Percentiles rank a stretch among this genome's conserved stretches.
phyloP scores from a whole-genome alignment of 2,113 vertebrate genomes.

The Menidia beryllina region DNA sequence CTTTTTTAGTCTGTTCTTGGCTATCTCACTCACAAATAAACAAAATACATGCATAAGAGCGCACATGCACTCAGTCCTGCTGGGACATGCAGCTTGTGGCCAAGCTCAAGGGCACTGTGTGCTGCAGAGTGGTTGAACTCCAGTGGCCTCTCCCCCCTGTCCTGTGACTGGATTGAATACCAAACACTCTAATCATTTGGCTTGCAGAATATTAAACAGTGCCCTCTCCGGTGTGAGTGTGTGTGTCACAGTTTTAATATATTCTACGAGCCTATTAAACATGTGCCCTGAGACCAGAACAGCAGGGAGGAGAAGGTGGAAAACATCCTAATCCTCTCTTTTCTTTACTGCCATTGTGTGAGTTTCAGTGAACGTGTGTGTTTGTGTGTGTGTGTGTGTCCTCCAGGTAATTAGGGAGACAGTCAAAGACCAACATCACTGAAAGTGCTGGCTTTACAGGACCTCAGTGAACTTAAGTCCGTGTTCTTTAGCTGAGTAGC shows the following conservation, averaged over 20 bases:
- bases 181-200: constrained; percentile 64
- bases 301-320: constrained; percentile 40
- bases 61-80: constrained; percentile 15
- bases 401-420: constrained; percentile 62
- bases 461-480: constrained; percentile 30
- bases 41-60: neutral
- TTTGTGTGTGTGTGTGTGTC: constrained; percentile 6
- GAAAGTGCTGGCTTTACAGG: constrained; percentile 33
- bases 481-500: constrained; percentile 37
- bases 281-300: constrained; percentile 52
- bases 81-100: constrained; percentile 10
- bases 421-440: constrained; percentile 47
- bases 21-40: constrained; percentile 24
- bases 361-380: neutral
- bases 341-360: constrained; percentile 25
- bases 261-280: constrained; percentile 47
- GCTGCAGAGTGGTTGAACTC: constrained; percentile 60
- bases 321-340: constrained; percentile 30
- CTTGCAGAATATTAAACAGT: constrained; percentile 73
- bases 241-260: constrained; percentile 45
- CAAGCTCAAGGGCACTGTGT: constrained; percentile 65
- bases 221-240: constrained; percentile 35
- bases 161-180: constrained; percentile 67
- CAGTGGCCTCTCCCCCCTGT: constrained; percentile 55
- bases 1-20: constrained; percentile 3